Evolutionary conservation across 2,888 invertebrate species (phyloP).

Genomic region (Globia sparganii): DNA sequence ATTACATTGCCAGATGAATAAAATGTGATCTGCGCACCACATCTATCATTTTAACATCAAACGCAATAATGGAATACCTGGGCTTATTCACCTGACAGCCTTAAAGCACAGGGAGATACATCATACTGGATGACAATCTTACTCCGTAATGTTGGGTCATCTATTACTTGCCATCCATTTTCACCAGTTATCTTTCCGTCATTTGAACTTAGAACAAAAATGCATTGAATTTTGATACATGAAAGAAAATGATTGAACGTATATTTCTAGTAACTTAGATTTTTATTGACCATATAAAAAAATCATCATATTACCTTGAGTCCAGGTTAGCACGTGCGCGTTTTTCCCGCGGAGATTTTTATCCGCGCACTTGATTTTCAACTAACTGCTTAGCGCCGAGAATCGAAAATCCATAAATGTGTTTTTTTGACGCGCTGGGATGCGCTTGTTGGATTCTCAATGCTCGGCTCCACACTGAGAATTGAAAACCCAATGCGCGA

Average conservation of each 20-base stretch:
- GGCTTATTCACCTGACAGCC: not conserved
- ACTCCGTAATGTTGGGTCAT: not conserved
- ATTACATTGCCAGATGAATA: not conserved
- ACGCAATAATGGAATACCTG: not conserved
- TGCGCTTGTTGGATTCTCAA: no score
- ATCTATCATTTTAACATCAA: not conserved
- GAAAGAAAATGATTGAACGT: not conserved
- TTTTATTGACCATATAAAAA: no score
- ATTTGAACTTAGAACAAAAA: not conserved
- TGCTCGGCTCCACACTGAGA: no score
- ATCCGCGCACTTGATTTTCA: no score
- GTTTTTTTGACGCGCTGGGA: no score
- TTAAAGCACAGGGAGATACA: not conserved
- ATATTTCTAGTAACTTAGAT: no score
- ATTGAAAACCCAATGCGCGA: no score
- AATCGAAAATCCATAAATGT: no score
- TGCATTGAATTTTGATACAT: not conserved
- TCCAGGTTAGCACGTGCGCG: no score
- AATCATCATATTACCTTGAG: no score
- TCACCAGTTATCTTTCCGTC: not conserved
- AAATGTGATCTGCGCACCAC: not conserved
- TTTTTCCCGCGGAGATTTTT: no score
- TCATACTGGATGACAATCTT: not conserved
- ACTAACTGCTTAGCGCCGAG: no score
- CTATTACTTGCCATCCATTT: not conserved